A percentile compares a stretch with the other conserved stretches of the same genome.
These are phyloP conservation scores for Ptychoptera contaminata DNA, from an alignment of 2,888 invertebrate genomes.

Conservation along the genomic window DNA sequence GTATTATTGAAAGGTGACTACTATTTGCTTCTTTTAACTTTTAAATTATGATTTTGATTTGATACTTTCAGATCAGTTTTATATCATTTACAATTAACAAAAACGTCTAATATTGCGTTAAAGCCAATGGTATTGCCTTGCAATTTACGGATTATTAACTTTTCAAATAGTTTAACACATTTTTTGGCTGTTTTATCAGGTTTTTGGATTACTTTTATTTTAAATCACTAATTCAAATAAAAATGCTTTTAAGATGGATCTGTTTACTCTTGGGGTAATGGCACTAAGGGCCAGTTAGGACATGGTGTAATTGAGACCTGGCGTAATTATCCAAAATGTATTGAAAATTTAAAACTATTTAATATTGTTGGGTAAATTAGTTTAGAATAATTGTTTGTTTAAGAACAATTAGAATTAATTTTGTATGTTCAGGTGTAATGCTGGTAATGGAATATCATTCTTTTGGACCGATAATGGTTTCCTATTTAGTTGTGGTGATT, in stretches of 20 bases:
- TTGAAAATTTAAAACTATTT: constrained; percentile 44
- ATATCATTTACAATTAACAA: constrained; percentile 31
- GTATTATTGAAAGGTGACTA: not conserved
- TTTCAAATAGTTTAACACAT: constrained; percentile 41
- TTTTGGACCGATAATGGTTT: constrained; percentile 50
- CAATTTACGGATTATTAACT: constrained; percentile 33
- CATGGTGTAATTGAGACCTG: constrained; percentile 34
- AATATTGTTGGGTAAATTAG: constrained; percentile 34
- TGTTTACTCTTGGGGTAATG: constrained; percentile 55
- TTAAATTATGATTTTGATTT: not conserved
- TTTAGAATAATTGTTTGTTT: too few relatives aligned
- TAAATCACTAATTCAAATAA: too few relatives aligned
- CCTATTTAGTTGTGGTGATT: constrained; percentile 52
- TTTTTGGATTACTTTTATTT: too few relatives aligned
- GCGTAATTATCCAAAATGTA: constrained; percentile 38
- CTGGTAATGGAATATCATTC: constrained; percentile 48
- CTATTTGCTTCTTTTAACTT: not conserved
- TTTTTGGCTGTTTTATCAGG: constrained; percentile 39
- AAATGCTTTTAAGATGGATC: constrained; percentile 32
- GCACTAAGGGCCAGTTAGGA: constrained; percentile 48
- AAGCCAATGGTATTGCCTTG: constrained; percentile 40
- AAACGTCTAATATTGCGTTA: constrained; percentile 33
- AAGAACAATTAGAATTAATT: not conserved
- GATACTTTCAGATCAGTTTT: constrained; percentile 31
- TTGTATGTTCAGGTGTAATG: constrained; percentile 33